Base-by-base conservation (phyloP, 2,797 vertebrate genomes). In the Protonibea diacanthus region DNA sequence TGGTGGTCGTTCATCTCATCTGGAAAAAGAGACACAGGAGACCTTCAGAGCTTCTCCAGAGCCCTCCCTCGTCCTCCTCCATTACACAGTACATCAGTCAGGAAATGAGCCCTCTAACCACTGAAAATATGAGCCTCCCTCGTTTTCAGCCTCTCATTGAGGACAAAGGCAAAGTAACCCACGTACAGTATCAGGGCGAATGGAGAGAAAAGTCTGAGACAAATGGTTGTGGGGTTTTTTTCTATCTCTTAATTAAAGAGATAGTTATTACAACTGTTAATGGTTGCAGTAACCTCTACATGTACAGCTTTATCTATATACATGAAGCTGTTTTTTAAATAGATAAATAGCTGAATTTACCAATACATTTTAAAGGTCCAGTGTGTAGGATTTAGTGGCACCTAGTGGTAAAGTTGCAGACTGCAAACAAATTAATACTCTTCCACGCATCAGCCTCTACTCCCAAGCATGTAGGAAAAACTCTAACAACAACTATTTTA, bases 1-100 rank as follows among this genome's bases (percentile, higher is more conserved):
- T 99, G 98, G 81, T 99, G 97, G 90, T 99, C 98, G 0, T 98
- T 99, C 97, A 99, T 97, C 95, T 99, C 98, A 0, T 99, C 98
- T 99, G 95, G 9, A 67, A 89, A 69, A 89, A 89, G 75, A 88
- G 81, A 82, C 62, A 84, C 45, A 72, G 33, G 60, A 80, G 72
- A 61, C 20, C 21, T 67, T 88, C 75, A 91, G 83, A 61, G 80
- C 53, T 6, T 69, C 84, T 73, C 87, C 38, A 55, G 57, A 66
- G 72, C 53, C 62, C 5, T 51, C 76, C 74, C 42, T 51, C 21
- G 3, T 25, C 67, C 61, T 55, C 80, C 81, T 65, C 42, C 75
- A 78, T 76, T 27, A 71, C 1, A 85, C 71, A 78, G 21, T 14
- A 48, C 71, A 81, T 84, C 83, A 88, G 64, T 21, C 84, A 67